These are phyloP conservation scores for Bucco capensis DNA, from an alignment of 2,113 vertebrate species.

Conservation along the genomic window DNA sequence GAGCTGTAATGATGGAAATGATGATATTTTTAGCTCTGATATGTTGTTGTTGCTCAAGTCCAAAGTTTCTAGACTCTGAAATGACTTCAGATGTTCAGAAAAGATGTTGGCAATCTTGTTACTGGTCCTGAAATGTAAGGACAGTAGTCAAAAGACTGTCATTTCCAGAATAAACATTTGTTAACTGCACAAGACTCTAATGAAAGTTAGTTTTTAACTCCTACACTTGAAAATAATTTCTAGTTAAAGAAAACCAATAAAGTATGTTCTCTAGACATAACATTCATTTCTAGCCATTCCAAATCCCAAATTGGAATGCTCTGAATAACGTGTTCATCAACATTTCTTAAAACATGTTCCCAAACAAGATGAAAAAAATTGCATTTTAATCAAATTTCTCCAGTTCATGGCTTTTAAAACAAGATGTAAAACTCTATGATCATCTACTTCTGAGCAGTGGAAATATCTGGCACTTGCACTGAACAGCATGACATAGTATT, in stretches of 20 bases:
- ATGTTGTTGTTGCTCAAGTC: conserved; percentile 93
- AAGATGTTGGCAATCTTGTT: conserved; percentile 85
- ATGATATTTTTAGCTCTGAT: conserved; percentile 77
- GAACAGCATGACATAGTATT: not conserved
- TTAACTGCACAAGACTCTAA: not conserved
- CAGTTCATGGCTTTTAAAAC: not conserved
- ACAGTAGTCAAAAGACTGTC: not conserved
- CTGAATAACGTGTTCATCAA: not conserved
- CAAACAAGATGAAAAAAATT: not conserved
- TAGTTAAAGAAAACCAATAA: not conserved
- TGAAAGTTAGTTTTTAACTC: not conserved
- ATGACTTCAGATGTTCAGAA: conserved; percentile 78
- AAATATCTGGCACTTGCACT: not conserved
- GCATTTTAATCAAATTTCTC: not conserved
- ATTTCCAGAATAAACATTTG: not conserved
- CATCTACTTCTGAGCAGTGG: not conserved
- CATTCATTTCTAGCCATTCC: not conserved
- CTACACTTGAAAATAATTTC: not conserved
- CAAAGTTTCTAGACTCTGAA: conserved; percentile 86
- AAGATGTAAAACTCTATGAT: not conserved
- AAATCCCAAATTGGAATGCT: not conserved
- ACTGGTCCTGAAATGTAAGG: conserved; percentile 83
- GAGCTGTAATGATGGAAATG: conserved; percentile 84
- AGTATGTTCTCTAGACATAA: not conserved
- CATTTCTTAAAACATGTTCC: not conserved